phyloP scores from a whole-genome alignment of 92 coral and sea anemone genomes.

The Phymanthus crucifer region DNA sequence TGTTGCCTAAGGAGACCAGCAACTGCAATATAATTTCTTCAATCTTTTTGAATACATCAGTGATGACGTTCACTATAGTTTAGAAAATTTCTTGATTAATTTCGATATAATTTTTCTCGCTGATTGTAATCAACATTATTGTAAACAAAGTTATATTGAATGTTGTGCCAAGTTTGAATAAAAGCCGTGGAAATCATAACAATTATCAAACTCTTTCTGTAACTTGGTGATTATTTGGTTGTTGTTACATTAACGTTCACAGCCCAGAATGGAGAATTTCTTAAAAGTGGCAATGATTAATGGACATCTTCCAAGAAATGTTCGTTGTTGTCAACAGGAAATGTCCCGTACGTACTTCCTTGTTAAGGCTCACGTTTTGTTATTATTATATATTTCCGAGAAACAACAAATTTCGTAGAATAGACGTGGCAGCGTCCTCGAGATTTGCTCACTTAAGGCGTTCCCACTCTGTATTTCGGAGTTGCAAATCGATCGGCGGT shows the following conservation, averaged over 20 bases:
- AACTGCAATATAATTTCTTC: not conserved
- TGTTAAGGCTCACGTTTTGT: not conserved
- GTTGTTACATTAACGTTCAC: not conserved
- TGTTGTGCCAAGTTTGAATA: not conserved
- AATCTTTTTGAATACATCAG: not conserved
- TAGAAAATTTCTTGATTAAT: not conserved
- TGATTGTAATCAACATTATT: not conserved
- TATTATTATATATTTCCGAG: not conserved
- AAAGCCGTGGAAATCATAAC: not conserved
- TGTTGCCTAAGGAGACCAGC: constrained; percentile 4
- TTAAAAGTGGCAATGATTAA: not conserved
- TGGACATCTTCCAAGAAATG: not conserved
- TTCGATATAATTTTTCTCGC: not conserved
- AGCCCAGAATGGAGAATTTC: not conserved
- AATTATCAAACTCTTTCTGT: not conserved
- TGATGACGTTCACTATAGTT: no score
- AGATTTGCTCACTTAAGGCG: not conserved
- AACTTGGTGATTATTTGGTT: not conserved
- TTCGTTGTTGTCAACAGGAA: not conserved
- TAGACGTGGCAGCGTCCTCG: constrained; percentile 10
- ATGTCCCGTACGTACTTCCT: not conserved
- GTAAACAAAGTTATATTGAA: constrained; percentile 11
- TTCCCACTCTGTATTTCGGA: not conserved
- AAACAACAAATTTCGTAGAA: not conserved
- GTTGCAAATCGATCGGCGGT: no score